Evolutionary conservation across 2,113 vertebrate genomes (phyloP), one percentile per base, ranked within the genome.

Genomic region (Aythya baeri): DNA sequence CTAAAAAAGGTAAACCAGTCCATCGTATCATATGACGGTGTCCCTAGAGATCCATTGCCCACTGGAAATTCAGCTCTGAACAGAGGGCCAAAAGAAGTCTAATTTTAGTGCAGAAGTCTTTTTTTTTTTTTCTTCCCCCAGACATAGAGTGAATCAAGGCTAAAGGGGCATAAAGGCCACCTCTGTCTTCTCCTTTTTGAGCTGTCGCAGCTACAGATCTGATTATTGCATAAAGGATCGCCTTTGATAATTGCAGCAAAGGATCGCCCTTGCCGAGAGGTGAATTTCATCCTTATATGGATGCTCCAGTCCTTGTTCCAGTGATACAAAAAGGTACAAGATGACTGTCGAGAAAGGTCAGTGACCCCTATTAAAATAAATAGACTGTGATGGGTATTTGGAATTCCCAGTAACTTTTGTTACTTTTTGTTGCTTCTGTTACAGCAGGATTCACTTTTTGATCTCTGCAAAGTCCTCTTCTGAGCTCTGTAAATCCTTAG

Each of bases 281-380:
- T 27, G 93, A 91, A 81, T 71, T 63, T 83, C 63, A 54, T 44
- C n/a, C 23, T 72, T 31, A 82, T 13, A 9, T 23, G 78, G 68
- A 57, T 5, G 17, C 9, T 65, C 26, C 12, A 71, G 34, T 70
- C 29, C 82, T 67, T 90, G 26, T 72, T 78, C 57, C 43, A 61
- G 36, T 38, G 59, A 52, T 25, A 31, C 31, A 67, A 72, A 78
- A 83, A 57, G 4, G n/a, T 81, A 66, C 67, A 78, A 68, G 70
- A 66, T 3, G 11, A 29, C 29, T 83, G 20, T 20, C 41, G 57
- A 58, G 77, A 91, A 87, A 90, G 65, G 49, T 77, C 54, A 82
- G 20, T 44, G 50, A 86, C 70, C 66, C 27, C 22, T 75, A 41
- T 79, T 91, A 96, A 86, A 97, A 91, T 77, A 86, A 93, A 88